phyloP scores from a whole-genome alignment of 2,113 vertebrate genomes.

The Chionodraco myersi region DNA sequence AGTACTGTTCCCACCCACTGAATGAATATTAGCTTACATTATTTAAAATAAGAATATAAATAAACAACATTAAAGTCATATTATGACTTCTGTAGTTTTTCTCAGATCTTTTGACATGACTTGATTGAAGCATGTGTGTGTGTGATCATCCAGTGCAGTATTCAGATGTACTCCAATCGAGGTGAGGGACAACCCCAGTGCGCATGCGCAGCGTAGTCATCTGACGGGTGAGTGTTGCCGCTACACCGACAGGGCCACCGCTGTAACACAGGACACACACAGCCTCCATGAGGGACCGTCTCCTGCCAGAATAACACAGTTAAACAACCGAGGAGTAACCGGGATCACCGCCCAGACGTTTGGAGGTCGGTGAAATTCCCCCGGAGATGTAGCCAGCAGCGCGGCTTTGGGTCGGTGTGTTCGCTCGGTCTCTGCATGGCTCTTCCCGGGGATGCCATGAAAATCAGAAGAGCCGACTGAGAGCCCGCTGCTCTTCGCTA shows the following conservation, averaged over 20 bases:
- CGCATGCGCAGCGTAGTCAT: constrained; percentile 73
- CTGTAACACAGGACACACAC: constrained; percentile 22
- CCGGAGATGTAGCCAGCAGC: constrained; percentile 62
- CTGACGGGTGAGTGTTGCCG: constrained; percentile 58
- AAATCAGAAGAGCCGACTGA: constrained; percentile 69
- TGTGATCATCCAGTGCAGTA: neutral
- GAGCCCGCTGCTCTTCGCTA: constrained; percentile 65
- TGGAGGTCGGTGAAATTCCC: neutral
- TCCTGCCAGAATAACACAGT: constrained; percentile 1
- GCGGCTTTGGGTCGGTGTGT: constrained; percentile 24
- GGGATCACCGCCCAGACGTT: neutral
- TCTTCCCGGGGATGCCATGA: constrained; percentile 74
- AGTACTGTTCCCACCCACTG: no score
- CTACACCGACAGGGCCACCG: constrained; percentile 47
- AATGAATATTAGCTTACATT: no score
- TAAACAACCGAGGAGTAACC: neutral
- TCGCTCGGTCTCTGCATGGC: constrained; percentile 66
- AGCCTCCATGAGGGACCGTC: constrained; percentile 29
- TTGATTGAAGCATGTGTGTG: neutral
- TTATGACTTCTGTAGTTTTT: neutral
- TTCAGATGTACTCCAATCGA: neutral
- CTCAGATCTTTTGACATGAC: neutral
- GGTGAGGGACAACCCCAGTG: constrained; percentile 7
- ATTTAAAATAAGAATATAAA: no score
- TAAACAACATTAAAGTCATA: no score